These are phyloP conservation scores for Petromus typicus DNA, from an alignment of 2,113 vertebrate genomes.

Conservation along the genomic window DNA sequence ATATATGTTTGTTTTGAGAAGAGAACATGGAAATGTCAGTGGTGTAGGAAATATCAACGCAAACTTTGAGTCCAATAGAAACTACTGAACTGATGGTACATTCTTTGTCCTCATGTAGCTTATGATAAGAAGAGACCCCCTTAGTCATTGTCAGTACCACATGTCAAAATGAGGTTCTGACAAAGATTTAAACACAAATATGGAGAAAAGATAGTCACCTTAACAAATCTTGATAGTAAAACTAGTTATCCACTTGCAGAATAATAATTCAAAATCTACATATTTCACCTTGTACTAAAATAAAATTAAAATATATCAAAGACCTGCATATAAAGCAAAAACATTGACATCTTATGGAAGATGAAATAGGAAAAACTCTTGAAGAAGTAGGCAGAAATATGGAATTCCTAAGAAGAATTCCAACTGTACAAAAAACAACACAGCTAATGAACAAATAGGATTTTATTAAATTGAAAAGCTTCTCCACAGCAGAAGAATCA, in stretches of 20 bases:
- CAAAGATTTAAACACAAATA: neutral
- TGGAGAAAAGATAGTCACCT: neutral
- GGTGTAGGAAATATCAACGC: neutral
- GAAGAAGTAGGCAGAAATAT: neutral
- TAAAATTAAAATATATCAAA: neutral
- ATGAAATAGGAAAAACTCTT: neutral
- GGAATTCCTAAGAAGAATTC: neutral
- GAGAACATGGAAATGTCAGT: neutral
- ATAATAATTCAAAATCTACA: neutral
- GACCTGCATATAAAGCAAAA: neutral
- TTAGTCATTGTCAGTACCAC: neutral
- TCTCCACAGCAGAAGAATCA: neutral
- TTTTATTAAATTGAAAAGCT: neutral
- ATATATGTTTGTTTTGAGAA: neutral
- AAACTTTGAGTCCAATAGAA: neutral
- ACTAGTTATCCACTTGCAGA: neutral
- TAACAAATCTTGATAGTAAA: neutral
- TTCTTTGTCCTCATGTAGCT: neutral
- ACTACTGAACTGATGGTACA: neutral
- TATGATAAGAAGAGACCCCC: neutral
- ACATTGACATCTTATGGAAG: neutral
- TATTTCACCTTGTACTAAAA: neutral
- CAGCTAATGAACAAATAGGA: neutral
- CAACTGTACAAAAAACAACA: neutral
- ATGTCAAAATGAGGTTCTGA: neutral